Conservation (phyloP, 2,113 vertebrate species). For the Oreochromis aureus region DNA sequence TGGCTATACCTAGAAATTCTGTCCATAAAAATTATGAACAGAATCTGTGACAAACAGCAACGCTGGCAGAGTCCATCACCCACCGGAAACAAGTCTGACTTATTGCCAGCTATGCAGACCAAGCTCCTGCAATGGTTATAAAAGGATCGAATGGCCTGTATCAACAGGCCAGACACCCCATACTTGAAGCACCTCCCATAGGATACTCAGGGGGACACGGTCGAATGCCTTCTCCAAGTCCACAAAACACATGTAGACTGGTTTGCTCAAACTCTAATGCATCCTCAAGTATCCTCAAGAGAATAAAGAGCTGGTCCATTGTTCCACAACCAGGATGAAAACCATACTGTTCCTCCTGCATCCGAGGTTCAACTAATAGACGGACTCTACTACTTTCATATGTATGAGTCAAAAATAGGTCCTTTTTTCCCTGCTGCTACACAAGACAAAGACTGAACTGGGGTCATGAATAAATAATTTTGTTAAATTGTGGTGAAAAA, state of each 20-base stretch:
- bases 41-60: not conserved
- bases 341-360: not conserved
- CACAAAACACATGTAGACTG: not conserved
- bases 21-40: not conserved
- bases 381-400: not conserved
- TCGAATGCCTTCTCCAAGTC: not conserved
- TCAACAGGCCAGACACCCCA: fast-evolving
- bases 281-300: not conserved
- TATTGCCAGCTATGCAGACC: not conserved
- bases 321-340: not conserved
- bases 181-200: not conserved
- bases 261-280: fast-evolving
- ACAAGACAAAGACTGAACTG: not conserved
- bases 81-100: not conserved
- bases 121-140: not conserved
- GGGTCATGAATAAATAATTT: slow-evolving; percentile 39
- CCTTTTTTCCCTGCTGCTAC: not conserved
- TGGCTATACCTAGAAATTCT: fast-evolving
- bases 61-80: not conserved
- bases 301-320: not conserved
- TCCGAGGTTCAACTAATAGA: not conserved
- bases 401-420: slow-evolving; percentile 12
- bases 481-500: not conserved
- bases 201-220: not conserved
- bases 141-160: not conserved